A percentile compares a stretch with the other conserved stretches of the same genome.
These are phyloP conservation scores for Napeogenes inachia DNA, from an alignment of 2,888 invertebrate species.

Conservation along the genomic window DNA sequence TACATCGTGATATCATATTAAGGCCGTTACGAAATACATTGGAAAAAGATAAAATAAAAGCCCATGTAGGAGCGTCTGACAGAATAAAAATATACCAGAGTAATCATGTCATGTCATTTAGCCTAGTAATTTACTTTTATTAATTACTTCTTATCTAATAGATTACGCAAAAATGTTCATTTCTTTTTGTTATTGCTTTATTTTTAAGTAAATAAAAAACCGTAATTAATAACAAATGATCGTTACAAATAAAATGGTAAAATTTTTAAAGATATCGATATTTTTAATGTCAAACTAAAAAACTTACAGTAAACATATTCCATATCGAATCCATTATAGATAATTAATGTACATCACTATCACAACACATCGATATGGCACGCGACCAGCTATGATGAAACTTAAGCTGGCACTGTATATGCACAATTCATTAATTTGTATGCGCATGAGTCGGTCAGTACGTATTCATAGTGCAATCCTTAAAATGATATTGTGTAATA, in stretches of 20 bases:
- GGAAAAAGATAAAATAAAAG: too few species aligned
- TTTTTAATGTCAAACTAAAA: not conserved
- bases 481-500: not conserved
- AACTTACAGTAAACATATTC: constrained; percentile 27
- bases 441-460: constrained; percentile 22
- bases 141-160: not conserved
- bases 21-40: too few species aligned
- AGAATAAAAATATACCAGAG: too few species aligned
- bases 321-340: constrained; percentile 25
- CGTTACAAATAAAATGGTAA: too few species aligned
- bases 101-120: too few species aligned
- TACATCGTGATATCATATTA: too few species aligned
- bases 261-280: not conserved
- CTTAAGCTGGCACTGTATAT: constrained; percentile 33
- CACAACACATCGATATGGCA: constrained; percentile 4
- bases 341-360: constrained; percentile 7
- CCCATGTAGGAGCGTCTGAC: too few species aligned
- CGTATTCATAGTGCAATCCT: constrained; percentile 19
- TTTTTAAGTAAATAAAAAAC: too few species aligned
- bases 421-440: constrained; percentile 24
- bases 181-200: not conserved
- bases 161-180: not conserved
- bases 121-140: too few species aligned
- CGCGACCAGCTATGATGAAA: constrained; percentile 36
- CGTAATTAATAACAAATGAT: too few species aligned